Base-by-base conservation (phyloP, 1,140 invertebrate genomes). In the Nephila pilipes region DNA sequence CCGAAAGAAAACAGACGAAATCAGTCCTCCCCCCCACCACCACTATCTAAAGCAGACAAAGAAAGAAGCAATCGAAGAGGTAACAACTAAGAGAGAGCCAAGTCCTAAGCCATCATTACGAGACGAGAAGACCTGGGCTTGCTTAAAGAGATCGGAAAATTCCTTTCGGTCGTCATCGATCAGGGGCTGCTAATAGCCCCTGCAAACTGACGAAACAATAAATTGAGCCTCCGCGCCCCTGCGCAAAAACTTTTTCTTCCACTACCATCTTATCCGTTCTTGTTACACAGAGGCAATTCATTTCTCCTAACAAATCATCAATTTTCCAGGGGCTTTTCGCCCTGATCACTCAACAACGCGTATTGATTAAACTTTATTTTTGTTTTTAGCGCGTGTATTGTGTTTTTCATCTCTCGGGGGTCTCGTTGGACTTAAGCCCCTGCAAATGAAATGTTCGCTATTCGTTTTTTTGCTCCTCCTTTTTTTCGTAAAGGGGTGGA, bases 231-330 rank as follows among this genome's bases (percentile, higher is more conserved):
- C 85, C 29, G 65, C 65, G 65, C 83, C 29, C 83, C 54, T 85
- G 29, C 29, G n/a, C 16, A 16, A 85, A 57, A 85, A 38, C 58
- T 22, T 58, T 85, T 85, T 22, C 29, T n/a, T 38, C 38, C 22
- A 36, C 69, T 36, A 75, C 55, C 83, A 32, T 80, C 60, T 91
- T 90, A 90, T 90, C 89, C 57, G 54, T 46, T 83, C 90, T 85
- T 91, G 90, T 91, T 91, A 91, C 90, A 93, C 38, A 80, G 85
- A 87, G 22, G 83, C 91, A 93, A 93, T 93, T 93, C 91, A 93
- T 93, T 93, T 93, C 85, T 93, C 20, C 81, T 93, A 93, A 93
- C 91, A 93, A 93, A 93, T 93, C 91, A 93, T 93, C 91, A 93
- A 93, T 93, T 93, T 93, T 93, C 91, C 60, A 87, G 83, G 69